Conservation (phyloP, 2,888 invertebrate species). For the Podabrus alpinus region DNA sequence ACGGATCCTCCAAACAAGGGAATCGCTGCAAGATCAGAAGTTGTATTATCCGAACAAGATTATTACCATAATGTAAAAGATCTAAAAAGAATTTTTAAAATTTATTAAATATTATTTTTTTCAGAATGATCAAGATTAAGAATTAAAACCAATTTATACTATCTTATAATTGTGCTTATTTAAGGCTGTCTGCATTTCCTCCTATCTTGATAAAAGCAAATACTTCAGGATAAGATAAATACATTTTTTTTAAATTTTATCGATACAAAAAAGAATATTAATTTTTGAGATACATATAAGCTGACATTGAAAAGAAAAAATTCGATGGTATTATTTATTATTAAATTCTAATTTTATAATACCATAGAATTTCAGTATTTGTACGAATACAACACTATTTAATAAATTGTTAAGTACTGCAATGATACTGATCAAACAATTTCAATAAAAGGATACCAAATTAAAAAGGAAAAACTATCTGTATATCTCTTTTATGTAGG, state of each 20-base stretch:
- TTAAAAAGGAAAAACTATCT: too few relatives aligned
- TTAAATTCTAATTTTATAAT: too few relatives aligned
- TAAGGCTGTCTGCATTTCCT: not conserved
- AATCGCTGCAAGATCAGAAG: conserved; percentile 66
- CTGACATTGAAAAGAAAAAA: too few relatives aligned
- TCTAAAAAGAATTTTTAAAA: not conserved
- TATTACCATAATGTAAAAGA: conserved; percentile 38
- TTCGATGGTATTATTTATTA: too few relatives aligned
- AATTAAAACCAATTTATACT: not conserved
- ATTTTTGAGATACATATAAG: too few relatives aligned
- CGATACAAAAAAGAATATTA: not conserved
- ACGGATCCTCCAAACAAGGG: conserved; percentile 68
- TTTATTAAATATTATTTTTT: not conserved
- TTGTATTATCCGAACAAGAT: conserved; percentile 71
- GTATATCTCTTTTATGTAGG: too few relatives aligned
- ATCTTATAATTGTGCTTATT: not conserved
- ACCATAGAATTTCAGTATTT: too few relatives aligned
- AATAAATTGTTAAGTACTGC: too few relatives aligned
- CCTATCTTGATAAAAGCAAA: not conserved
- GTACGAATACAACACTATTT: too few relatives aligned
- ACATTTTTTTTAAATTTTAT: not conserved
- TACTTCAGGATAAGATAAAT: not conserved
- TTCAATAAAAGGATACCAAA: too few relatives aligned
- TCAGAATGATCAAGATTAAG: not conserved
- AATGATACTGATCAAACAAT: too few relatives aligned